A percentile compares a stretch with the other conserved stretches of the same genome.
Evolutionary conservation across 2,888 invertebrate species (phyloP).

Genomic region (Xylocampa areola): DNA sequence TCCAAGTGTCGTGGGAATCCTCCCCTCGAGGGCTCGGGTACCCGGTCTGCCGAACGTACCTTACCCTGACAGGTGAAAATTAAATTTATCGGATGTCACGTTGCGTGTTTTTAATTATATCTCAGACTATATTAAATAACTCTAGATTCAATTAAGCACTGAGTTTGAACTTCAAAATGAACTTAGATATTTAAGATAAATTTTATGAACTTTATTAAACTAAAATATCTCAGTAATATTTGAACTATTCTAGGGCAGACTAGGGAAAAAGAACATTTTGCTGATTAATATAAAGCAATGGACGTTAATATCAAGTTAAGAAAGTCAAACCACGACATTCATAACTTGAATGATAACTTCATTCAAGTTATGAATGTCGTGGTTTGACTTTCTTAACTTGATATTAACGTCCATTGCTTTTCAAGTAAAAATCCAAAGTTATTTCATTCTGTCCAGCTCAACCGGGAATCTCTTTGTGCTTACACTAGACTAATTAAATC

Average conservation of each 20-base stretch:
- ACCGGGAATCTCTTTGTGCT: constrained; percentile 32
- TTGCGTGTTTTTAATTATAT: constrained; percentile 56
- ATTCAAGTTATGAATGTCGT: constrained; percentile 13
- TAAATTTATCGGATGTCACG: constrained; percentile 65
- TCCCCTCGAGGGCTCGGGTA: constrained; percentile 55
- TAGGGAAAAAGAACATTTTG: too few species aligned
- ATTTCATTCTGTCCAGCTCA: constrained; percentile 13
- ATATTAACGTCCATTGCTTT: constrained; percentile 1
- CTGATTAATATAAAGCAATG: too few species aligned
- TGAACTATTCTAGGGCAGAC: too few species aligned
- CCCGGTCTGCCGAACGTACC: constrained; percentile 47
- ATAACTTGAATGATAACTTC: constrained; percentile 9
- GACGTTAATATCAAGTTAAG: not conserved
- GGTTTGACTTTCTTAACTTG: not conserved
- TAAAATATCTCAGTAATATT: constrained; percentile 9
- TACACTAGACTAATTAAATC: constrained; percentile 49
- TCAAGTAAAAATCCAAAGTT: constrained; percentile 21
- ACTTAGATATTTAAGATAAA: constrained; percentile 42
- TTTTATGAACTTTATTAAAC: constrained; percentile 40
- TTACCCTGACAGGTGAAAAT: constrained; percentile 63
- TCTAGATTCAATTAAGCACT: constrained; percentile 48
- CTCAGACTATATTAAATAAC: constrained; percentile 42
- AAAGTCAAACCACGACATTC: constrained; percentile 9
- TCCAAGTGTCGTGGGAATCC: constrained; percentile 69
- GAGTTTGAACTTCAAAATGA: constrained; percentile 37